Percentiles rank a stretch among this genome's conserved stretches.
These are phyloP conservation scores for Actinemys pallida DNA, from an alignment of 2,113 vertebrate genomes.

Conservation along the genomic window DNA sequence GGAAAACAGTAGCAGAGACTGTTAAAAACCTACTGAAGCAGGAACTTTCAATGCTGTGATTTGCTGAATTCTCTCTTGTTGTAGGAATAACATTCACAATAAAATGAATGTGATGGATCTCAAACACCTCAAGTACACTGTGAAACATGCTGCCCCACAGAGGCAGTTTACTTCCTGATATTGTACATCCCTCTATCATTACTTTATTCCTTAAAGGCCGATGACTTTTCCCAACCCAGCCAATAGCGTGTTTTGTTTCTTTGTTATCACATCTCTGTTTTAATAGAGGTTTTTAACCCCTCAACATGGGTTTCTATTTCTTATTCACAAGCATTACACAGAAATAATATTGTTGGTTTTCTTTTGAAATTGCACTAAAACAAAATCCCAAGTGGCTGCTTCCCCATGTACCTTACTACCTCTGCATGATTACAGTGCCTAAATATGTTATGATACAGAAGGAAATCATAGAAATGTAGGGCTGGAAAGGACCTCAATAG, in stretches of 20 bases:
- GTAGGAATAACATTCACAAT: neutral
- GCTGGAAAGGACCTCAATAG: neutral
- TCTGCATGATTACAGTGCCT: neutral
- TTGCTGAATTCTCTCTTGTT: rapidly evolving
- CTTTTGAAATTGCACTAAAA: neutral
- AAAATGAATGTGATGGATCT: rapidly evolving
- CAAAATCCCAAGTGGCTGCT: neutral
- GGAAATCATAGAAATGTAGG: neutral
- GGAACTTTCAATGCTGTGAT: neutral
- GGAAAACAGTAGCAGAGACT: neutral
- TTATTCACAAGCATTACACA: neutral
- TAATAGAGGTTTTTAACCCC: neutral
- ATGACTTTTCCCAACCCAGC: neutral
- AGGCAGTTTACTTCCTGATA: neutral
- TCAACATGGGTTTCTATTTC: neutral
- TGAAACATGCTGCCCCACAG: neutral
- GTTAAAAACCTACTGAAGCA: neutral
- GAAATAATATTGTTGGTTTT: neutral
- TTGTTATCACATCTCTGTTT: neutral
- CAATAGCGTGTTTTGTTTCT: neutral
- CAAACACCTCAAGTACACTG: neutral
- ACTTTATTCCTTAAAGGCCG: neutral
- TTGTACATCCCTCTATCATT: neutral
- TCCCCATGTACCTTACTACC: neutral
- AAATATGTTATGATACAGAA: rapidly evolving